Evolutionary conservation across 1,140 invertebrate species (phyloP).

Genomic region (Phenacoccus solenopsis): DNA sequence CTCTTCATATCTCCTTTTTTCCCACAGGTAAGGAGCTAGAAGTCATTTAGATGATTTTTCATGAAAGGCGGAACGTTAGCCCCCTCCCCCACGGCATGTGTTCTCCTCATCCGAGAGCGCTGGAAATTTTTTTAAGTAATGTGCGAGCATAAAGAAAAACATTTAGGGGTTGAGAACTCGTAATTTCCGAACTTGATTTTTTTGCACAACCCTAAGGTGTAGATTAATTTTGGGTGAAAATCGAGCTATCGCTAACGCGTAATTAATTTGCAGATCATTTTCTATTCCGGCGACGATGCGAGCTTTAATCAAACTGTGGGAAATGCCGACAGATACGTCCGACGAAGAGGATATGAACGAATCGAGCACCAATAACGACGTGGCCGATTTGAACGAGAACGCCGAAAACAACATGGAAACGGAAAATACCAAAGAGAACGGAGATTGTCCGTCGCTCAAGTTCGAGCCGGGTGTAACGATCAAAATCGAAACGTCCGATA

Average conservation of each 20-base stretch:
- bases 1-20: too few relatives aligned
- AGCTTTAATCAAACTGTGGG: constrained; percentile 52
- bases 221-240: background rate
- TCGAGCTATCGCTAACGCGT: background rate
- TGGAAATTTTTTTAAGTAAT: too few relatives aligned
- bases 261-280: constrained; percentile 44
- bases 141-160: too few relatives aligned
- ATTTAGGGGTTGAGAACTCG: too few relatives aligned
- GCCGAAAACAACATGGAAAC: background rate
- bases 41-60: too few relatives aligned
- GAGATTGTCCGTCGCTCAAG: constrained; percentile 5
- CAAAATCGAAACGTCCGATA: constrained; percentile 37
- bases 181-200: background rate
- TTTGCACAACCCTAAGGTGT: background rate
- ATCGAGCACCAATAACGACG: constrained; percentile 5
- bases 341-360: constrained; percentile 4
- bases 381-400: background rate
- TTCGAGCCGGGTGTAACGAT: constrained; percentile 36
- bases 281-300: constrained; percentile 83
- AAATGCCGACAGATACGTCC: constrained; percentile 21
- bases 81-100: too few relatives aligned
- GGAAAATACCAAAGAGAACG: constrained; percentile 11
- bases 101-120: too few relatives aligned
- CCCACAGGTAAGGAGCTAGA: too few relatives aligned
- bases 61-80: too few relatives aligned